These are phyloP conservation scores for Uria aalge DNA, from an alignment of 2,113 vertebrate species.

Conservation along the genomic window DNA sequence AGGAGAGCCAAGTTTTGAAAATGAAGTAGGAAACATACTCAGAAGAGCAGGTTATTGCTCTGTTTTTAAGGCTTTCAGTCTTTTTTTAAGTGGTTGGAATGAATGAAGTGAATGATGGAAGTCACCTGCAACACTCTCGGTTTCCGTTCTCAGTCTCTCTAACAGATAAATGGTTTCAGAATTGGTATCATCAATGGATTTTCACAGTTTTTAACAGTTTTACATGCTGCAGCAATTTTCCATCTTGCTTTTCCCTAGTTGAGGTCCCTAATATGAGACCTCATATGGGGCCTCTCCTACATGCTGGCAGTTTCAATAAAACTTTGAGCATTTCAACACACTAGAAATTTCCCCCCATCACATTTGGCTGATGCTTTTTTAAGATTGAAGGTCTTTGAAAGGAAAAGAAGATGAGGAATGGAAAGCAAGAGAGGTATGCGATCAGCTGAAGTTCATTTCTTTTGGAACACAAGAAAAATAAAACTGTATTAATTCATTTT, in stretches of 20 bases:
- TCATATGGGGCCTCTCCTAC: background rate
- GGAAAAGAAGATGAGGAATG: background rate
- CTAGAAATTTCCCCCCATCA: background rate
- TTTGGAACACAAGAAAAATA: background rate
- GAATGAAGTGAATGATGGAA: background rate
- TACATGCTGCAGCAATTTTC: background rate
- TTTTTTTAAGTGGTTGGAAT: background rate
- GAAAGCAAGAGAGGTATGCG: background rate
- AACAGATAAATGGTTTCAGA: background rate
- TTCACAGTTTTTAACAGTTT: background rate
- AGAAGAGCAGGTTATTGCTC: background rate
- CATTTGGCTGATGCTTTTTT: background rate
- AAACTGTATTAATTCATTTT: background rate
- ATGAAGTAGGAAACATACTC: background rate
- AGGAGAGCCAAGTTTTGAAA: rapidly evolving
- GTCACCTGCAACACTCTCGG: background rate
- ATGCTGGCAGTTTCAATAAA: background rate
- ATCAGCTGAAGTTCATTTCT: background rate
- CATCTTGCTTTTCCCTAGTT: background rate
- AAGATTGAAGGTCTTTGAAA: background rate
- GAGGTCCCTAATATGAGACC: background rate
- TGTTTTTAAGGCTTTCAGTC: background rate
- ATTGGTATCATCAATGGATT: background rate
- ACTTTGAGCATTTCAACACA: background rate
- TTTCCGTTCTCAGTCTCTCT: background rate